A percentile compares a stretch with the other conserved stretches of the same genome.
Conservation (phyloP, 2,888 invertebrate species). For the Pachycephus smyrnensis region DNA sequence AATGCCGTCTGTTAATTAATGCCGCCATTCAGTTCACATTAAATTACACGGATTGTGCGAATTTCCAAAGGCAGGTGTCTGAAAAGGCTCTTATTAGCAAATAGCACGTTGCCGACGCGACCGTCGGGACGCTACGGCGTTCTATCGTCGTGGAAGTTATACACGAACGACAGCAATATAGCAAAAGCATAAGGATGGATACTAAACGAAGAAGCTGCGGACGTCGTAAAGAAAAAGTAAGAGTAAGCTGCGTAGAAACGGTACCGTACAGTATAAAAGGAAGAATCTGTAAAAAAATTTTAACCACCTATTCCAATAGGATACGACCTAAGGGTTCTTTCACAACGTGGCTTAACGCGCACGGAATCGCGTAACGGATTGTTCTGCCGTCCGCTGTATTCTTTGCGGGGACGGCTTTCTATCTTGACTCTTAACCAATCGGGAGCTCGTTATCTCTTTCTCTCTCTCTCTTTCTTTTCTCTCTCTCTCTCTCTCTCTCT, state of each 20-base stretch:
- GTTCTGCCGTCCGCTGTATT: too few species aligned
- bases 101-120: slow-evolving; percentile 31
- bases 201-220: neutral
- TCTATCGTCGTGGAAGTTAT: neutral
- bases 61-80: slow-evolving; percentile 45
- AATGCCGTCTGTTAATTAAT: slow-evolving; percentile 55
- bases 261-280: too few species aligned
- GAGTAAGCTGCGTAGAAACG: neutral
- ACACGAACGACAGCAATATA: too few species aligned
- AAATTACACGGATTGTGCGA: slow-evolving; percentile 50
- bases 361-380: neutral
- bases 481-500: too few species aligned
- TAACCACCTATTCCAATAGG: too few species aligned
- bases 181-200: neutral
- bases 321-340: too few species aligned
- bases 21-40: slow-evolving; percentile 50
- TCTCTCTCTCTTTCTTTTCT: too few species aligned
- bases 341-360: slow-evolving; percentile 4
- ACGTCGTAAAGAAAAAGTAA: neutral
- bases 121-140: slow-evolving; percentile 19
- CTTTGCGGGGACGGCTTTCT: too few species aligned
- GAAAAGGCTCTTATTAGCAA: slow-evolving; percentile 52
- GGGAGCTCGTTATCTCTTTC: too few species aligned
- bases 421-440: too few species aligned
- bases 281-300: too few species aligned